Evolutionary conservation across 1,140 invertebrate genomes (phyloP).

Genomic region (Delia radicum): DNA sequence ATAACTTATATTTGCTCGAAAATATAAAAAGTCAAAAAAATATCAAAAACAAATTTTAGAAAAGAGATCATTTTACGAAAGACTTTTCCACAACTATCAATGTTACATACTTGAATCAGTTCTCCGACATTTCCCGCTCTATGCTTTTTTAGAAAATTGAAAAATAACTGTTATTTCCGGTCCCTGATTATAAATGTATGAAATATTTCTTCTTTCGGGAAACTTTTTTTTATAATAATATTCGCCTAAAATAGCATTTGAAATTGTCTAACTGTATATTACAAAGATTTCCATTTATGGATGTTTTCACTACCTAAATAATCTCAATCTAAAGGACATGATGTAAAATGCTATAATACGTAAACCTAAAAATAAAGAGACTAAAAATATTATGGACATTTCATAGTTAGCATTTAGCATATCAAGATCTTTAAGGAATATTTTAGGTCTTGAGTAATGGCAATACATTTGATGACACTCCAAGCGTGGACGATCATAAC

Average conservation of each 20-base stretch:
- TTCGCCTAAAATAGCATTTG: not conserved
- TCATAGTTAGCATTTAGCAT: slow-evolving; percentile 63
- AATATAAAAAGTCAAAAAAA: too few species aligned
- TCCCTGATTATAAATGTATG: too few species aligned
- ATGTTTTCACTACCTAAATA: slow-evolving; percentile 47
- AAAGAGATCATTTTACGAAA: too few species aligned
- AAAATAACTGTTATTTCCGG: too few species aligned
- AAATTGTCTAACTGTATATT: not conserved
- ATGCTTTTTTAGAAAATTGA: too few species aligned
- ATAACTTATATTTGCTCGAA: too few species aligned
- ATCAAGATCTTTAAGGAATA: slow-evolving; percentile 70
- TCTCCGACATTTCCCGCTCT: too few species aligned
- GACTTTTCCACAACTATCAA: too few species aligned
- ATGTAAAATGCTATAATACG: slow-evolving; percentile 52
- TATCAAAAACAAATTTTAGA: too few species aligned
- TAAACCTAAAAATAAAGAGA: slow-evolving; percentile 41
- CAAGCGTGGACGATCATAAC: slow-evolving; percentile 69
- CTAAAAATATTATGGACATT: slow-evolving; percentile 39
- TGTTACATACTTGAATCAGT: too few species aligned
- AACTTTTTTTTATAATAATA: not conserved
- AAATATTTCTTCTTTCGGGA: too few species aligned
- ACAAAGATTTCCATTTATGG: not conserved
- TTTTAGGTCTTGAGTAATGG: slow-evolving; percentile 68
- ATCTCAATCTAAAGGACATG: slow-evolving; percentile 51
- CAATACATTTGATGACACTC: slow-evolving; percentile 68